Base-by-base conservation (phyloP, 2,113 vertebrate species). In the Brienomyrus brachyistius region DNA sequence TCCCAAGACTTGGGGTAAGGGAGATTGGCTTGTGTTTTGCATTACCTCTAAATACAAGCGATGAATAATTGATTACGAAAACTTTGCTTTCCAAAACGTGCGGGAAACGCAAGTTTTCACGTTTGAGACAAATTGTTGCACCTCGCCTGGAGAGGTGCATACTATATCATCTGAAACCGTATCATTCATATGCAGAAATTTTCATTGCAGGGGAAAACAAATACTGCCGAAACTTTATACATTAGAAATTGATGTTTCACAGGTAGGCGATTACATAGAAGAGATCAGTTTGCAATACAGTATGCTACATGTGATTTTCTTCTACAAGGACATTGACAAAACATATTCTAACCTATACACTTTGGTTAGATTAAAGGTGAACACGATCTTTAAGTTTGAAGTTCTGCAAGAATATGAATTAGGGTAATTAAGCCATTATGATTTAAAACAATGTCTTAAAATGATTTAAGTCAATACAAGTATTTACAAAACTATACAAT, bases 11-110 rank as follows among this genome's bases (percentile, higher is more conserved):
- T 93, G 92, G 92, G 95, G 94, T 95, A 95, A 95, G 94, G 91
- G 94, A 95, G 93, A 95, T 94, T 94, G 93, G 93, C 95, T 94
- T 94, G 91, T 95, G 95, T 95, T 88, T 92, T 93, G 93, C 94
- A 95, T 94, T 93, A 95, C 92, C 88, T 91, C 93, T 92, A 93
- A 93, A 94, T 94, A 94, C 94, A 93, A 90, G 89, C 92, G 91
- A 92, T 95, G 94, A 95, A 95, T 95, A 94, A 95, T 95, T 95
- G 95, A 95, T 95, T 94, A 92, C 89, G 94, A 92, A 93, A 95
- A 93, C 92, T 91, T 87, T 92, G 90, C 89, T 88, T 92, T 94
- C 90, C 91, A 93, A 93, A 90, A 82, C 93, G 93, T 93, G 93
- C 92, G 90, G 85, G 92, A 93, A 91, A 88, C 91, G 86, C 88